Evolutionary conservation across 2,113 vertebrate species (phyloP).

Genomic region (Kryptolebias marmoratus): DNA sequence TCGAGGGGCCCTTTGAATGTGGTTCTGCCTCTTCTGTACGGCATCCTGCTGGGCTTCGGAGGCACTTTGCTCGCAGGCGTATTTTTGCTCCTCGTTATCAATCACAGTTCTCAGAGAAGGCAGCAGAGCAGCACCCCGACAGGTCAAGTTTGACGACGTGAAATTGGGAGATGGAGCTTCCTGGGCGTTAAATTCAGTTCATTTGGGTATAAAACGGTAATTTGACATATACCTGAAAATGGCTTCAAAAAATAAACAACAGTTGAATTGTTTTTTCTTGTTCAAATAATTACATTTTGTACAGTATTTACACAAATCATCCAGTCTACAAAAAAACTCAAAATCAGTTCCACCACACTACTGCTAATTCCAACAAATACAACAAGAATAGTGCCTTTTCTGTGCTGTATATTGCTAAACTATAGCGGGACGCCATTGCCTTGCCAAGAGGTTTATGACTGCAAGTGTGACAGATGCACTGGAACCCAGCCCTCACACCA

Average conservation of each 20-base stretch:
- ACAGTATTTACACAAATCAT: not conserved
- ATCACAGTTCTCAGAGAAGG: slow-evolving; percentile 38
- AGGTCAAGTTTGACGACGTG: no score
- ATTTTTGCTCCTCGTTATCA: slow-evolving; percentile 20
- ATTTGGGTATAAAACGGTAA: no score
- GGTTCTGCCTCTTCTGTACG: slow-evolving; percentile 71
- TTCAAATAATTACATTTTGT: no score
- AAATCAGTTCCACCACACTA: slow-evolving; percentile 6
- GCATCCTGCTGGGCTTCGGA: slow-evolving; percentile 81
- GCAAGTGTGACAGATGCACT: slow-evolving; percentile 67
- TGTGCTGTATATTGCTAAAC: slow-evolving; percentile 22
- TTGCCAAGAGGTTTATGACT: slow-evolving; percentile 53
- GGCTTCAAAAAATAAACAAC: no score
- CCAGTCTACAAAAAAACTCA: not conserved
- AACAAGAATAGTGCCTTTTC: slow-evolving; percentile 27
- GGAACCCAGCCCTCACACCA: slow-evolving; percentile 69
- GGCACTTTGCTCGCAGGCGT: slow-evolving; percentile 52
- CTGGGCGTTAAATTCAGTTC: no score
- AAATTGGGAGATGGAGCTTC: no score
- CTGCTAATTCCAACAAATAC: slow-evolving; percentile 41
- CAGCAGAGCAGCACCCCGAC: no score
- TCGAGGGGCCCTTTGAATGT: slow-evolving; percentile 70
- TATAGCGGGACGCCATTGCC: slow-evolving; percentile 22
- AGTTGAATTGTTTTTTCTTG: no score
- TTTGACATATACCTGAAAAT: no score